Percentiles rank a stretch among this genome's conserved stretches.
phyloP scores from a whole-genome alignment of 2,113 vertebrate genomes.

The Dryoscopus gambensis region DNA sequence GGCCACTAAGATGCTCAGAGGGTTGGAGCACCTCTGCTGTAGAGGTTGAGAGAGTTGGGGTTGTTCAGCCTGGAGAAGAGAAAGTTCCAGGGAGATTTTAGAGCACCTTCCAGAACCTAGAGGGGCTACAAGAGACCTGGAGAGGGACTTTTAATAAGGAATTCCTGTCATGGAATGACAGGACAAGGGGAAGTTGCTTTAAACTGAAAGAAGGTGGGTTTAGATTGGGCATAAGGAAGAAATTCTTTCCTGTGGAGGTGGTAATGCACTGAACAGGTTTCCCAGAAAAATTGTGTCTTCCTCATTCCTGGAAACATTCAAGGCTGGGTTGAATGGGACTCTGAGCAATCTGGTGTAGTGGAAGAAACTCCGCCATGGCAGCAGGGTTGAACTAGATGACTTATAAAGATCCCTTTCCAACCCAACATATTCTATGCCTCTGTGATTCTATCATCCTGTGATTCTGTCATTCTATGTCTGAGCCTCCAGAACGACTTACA shows the following conservation, averaged over 20 bases:
- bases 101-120: neutral
- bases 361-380: neutral
- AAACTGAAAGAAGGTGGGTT: neutral
- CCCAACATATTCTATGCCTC: neutral
- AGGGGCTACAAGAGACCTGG: neutral
- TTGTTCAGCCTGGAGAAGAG: neutral
- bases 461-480: neutral
- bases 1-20: neutral
- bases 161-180: neutral
- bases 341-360: neutral
- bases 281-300: neutral
- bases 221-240: neutral
- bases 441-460: neutral
- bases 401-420: neutral
- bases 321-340: neutral
- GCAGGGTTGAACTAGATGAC: neutral
- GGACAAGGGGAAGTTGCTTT: neutral
- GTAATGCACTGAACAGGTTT: neutral
- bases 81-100: neutral
- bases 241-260: neutral
- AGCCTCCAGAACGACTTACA: neutral
- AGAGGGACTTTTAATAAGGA: neutral
- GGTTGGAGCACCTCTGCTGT: neutral
- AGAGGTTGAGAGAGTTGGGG: fast-evolving
- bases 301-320: neutral